Conservation (phyloP, 2,113 vertebrate species). For the Pedetes capensis region DNA sequence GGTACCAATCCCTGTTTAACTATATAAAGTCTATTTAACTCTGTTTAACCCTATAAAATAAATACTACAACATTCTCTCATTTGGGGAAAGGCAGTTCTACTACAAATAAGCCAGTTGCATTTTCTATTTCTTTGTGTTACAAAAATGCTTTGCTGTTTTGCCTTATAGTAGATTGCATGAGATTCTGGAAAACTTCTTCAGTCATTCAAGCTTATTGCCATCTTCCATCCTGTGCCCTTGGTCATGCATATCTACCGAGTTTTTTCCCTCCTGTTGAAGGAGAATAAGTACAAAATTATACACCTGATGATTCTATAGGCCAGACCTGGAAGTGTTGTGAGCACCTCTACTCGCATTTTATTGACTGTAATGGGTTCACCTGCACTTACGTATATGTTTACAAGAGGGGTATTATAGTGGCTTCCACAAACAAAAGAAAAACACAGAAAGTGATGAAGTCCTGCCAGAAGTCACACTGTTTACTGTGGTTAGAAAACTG, state of each 20-base stretch:
- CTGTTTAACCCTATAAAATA: background rate
- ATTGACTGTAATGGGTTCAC: background rate
- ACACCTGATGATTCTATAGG: background rate
- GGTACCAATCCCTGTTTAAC: too few relatives aligned
- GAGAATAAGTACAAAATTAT: background rate
- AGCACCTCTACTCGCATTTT: background rate
- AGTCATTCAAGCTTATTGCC: background rate
- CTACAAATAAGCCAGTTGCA: background rate
- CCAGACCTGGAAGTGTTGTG: background rate
- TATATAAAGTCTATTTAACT: too few relatives aligned
- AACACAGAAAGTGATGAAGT: background rate
- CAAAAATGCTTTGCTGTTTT: background rate
- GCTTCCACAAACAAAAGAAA: background rate
- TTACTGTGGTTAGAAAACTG: background rate
- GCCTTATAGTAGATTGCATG: accelerated
- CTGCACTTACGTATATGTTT: background rate
- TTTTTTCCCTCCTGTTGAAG: background rate
- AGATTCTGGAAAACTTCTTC: background rate
- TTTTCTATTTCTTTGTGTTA: background rate
- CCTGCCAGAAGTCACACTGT: background rate
- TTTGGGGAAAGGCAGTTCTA: background rate
- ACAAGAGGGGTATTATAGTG: background rate
- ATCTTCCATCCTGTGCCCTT: background rate
- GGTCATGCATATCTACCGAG: background rate
- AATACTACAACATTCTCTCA: background rate